A percentile compares a stretch with the other conserved stretches of the same genome.
Conservation (phyloP, 2,888 invertebrate genomes). For the Andrena dorsata region DNA sequence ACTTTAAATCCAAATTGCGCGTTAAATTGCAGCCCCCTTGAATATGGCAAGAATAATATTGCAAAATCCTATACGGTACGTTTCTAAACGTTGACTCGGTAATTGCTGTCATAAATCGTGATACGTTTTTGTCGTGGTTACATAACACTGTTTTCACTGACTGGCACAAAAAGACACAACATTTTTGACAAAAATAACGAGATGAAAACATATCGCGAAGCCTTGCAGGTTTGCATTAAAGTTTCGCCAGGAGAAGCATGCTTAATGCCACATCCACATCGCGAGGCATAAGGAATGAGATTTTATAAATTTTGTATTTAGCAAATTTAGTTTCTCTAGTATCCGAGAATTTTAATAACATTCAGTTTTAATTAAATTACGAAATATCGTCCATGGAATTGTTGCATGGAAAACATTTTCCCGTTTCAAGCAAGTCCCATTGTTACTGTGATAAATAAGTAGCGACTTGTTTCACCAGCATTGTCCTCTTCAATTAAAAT, state of each 20-base stretch:
- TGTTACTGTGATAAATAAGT: too few relatives aligned
- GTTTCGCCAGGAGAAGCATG: neutral
- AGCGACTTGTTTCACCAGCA: too few relatives aligned
- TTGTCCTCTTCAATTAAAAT: too few relatives aligned
- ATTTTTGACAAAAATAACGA: neutral
- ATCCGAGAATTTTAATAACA: too few relatives aligned
- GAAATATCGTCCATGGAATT: too few relatives aligned
- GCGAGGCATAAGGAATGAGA: too few relatives aligned
- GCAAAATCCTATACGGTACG: neutral
- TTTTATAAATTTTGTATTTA: too few relatives aligned
- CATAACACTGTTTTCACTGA: neutral
- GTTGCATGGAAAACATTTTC: too few relatives aligned
- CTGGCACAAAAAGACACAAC: neutral
- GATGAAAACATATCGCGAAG: neutral
- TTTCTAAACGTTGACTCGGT: slow-evolving; percentile 2
- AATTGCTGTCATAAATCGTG: slow-evolving; percentile 25
- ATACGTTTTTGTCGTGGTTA: neutral
- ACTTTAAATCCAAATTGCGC: neutral
- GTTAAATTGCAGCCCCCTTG: neutral
- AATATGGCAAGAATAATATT: neutral
- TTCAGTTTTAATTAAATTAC: too few relatives aligned
- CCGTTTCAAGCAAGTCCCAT: too few relatives aligned
- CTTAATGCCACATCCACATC: too few relatives aligned
- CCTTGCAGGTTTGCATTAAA: neutral
- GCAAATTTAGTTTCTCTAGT: too few relatives aligned